Base-by-base conservation (phyloP, 2,797 vertebrate species). In the Martes flavigula region DNA sequence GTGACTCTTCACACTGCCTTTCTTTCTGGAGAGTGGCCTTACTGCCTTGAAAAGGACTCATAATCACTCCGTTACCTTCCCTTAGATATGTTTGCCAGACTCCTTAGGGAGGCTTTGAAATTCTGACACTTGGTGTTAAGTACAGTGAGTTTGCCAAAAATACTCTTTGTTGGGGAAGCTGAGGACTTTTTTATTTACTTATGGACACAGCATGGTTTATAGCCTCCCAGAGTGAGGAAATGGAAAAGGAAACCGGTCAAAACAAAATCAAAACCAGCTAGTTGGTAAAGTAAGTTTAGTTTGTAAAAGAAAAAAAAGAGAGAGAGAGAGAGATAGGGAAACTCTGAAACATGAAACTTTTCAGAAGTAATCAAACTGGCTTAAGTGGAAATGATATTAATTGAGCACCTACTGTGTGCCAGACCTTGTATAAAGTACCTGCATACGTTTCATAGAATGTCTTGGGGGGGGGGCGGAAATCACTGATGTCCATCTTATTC, bases 91-190 rank as follows among this genome's bases (percentile, higher is more conserved):
- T 98, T 97, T 98, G 94, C 96, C 82, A 88, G 96, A 95, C 97
- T 98, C 97, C 97, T 98, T 23, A 11, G 98, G 97, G 98, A 97
- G 89, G 20, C 96, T 98, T 98, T 98, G 91, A 98, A 98, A 98
- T 96, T 87, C 93, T 97, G 95, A 98, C 96, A 97, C 91, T 97
- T 96, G 21, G 0, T 1, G 4, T 97, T 97, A 97, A 96, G 86
- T 96, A 83, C 91, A 91, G 54, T 12, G 8, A 97, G 95, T 98
- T 98, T 98, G 97, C 97, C 82, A 97, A 97, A 97, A 96, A 92
- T 97, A 94, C 75, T 97, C 93, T 97, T 98, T 98, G 97, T 97
- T 89, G 84, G 56, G 94, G 90, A 97, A 79, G 75, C 89, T 96
- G 60, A 95, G 94, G 90, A 87, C 35, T 90, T 97, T 97, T 95